Evolutionary conservation across 2,888 invertebrate genomes (phyloP).

Genomic region (Lithophane semibrunnea): DNA sequence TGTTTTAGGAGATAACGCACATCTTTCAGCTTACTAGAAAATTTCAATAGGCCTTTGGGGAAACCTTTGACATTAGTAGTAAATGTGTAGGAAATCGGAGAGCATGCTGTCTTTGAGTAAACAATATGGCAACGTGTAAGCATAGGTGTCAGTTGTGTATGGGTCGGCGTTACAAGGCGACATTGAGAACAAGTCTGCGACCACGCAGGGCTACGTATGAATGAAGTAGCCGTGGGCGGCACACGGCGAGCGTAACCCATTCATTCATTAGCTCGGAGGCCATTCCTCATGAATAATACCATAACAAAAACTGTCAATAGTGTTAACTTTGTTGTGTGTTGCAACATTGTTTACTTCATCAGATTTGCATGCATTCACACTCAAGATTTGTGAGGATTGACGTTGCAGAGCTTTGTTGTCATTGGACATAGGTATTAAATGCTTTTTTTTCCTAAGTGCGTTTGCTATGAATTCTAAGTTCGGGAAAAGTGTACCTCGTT

Average conservation of each 20-base stretch:
- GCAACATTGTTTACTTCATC: constrained; percentile 62
- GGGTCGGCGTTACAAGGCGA: constrained; percentile 71
- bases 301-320: constrained; percentile 86
- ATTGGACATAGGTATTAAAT: not conserved
- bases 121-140: constrained; percentile 39
- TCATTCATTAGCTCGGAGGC: constrained; percentile 89
- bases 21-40: constrained; percentile 63
- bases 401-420: not conserved
- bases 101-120: constrained; percentile 36
- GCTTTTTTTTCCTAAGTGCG: not conserved
- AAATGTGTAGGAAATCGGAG: constrained; percentile 32
- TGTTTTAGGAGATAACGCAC: constrained; percentile 64
- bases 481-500: not conserved
- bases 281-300: constrained; percentile 88
- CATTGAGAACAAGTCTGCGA: constrained; percentile 81
- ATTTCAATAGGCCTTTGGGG: constrained; percentile 47
- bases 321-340: constrained; percentile 72
- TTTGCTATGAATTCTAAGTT: not conserved
- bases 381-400: too few relatives aligned
- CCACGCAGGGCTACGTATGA: constrained; percentile 87
- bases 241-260: constrained; percentile 80
- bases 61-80: constrained; percentile 71
- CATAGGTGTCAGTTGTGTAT: constrained; percentile 63
- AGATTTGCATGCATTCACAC: constrained; percentile 35
- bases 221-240: constrained; percentile 87